Conservation (phyloP, 2,113 vertebrate species). For the Heterocephalus glaber region DNA sequence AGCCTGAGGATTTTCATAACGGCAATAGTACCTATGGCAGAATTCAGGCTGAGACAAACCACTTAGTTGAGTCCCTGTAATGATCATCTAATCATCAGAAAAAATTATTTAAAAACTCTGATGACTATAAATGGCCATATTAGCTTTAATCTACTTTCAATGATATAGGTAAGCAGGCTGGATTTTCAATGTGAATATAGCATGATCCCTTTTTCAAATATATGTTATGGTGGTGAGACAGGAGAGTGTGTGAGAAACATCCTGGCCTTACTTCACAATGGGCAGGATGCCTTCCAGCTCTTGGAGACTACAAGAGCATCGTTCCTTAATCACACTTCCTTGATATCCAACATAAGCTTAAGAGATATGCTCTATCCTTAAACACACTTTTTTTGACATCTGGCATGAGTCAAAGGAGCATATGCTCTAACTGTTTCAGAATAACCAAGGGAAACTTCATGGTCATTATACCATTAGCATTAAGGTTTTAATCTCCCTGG, state of each 20-base stretch:
- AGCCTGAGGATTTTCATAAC: neutral
- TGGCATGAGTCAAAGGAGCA: neutral
- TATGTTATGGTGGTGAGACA: neutral
- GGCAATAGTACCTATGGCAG: neutral
- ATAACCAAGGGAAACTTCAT: neutral
- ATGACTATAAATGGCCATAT: neutral
- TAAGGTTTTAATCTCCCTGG: neutral
- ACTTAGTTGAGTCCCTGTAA: neutral
- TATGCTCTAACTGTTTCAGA: neutral
- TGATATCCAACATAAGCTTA: neutral
- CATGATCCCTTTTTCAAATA: neutral
- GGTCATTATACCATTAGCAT: neutral
- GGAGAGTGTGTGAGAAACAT: neutral
- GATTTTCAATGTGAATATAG: neutral
- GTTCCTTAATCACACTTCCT: neutral
- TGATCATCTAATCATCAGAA: slow-evolving; percentile 11
- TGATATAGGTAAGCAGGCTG: neutral
- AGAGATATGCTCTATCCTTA: neutral
- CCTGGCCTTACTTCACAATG: neutral
- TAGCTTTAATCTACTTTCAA: neutral
- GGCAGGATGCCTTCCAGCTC: neutral
- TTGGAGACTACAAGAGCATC: neutral
- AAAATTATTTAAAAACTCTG: neutral
- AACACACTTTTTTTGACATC: neutral
- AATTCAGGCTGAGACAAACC: neutral